These are phyloP conservation scores for Todiramphus chloris DNA, from an alignment of 2,113 vertebrate genomes.

Conservation along the genomic window DNA sequence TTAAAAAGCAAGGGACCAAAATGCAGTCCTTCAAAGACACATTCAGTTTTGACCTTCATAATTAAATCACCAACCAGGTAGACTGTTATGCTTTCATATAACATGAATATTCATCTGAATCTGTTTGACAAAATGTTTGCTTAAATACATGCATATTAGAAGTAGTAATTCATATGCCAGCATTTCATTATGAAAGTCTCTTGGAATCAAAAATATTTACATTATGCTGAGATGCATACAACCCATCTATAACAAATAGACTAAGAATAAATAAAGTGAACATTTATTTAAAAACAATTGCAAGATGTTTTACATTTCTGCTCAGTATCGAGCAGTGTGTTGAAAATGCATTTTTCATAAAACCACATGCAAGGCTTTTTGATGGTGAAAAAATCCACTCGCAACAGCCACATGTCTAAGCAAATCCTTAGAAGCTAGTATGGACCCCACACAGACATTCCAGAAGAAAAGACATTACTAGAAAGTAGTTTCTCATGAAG, in stretches of 20 bases:
- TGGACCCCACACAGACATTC: conserved; percentile 69
- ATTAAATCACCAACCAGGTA: neutral
- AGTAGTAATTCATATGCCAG: conserved; percentile 48
- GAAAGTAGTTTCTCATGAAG: conserved; percentile 39
- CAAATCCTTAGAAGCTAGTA: conserved; percentile 45
- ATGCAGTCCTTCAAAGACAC: neutral
- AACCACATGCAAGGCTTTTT: conserved; percentile 74
- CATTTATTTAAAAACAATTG: conserved; percentile 70
- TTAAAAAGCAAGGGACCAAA: neutral
- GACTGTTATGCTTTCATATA: fast-evolving
- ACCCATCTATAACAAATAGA: conserved; percentile 56
- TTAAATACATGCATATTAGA: conserved; percentile 40
- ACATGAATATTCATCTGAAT: neutral
- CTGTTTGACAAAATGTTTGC: conserved; percentile 40
- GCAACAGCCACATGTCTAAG: conserved; percentile 57
- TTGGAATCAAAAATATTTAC: conserved; percentile 68
- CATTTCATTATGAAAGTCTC: conserved; percentile 36
- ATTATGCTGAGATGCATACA: conserved; percentile 56
- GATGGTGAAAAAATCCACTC: conserved; percentile 62
- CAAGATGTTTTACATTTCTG: conserved; percentile 74
- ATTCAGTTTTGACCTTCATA: neutral
- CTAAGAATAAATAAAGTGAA: conserved; percentile 67
- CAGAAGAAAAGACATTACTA: conserved; percentile 7
- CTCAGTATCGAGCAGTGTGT: conserved; percentile 48
- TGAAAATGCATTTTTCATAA: conserved; percentile 69